A percentile compares a stretch with the other conserved stretches of the same genome.
Evolutionary conservation across 1,140 invertebrate species (phyloP).

Genomic region (Patella vulgata): DNA sequence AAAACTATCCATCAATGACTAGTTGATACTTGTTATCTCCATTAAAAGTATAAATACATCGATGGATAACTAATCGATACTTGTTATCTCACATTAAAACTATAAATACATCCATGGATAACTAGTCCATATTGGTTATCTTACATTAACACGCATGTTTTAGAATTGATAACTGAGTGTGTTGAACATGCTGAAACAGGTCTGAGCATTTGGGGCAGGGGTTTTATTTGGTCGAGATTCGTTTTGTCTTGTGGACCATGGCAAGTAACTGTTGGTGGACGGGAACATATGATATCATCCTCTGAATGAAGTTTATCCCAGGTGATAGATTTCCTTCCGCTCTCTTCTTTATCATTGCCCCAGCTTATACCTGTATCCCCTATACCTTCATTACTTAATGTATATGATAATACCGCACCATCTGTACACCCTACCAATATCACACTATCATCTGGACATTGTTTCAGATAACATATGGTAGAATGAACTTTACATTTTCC

Average conservation of each 20-base stretch:
- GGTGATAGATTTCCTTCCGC: constrained; percentile 8
- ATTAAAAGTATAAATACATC: too few species aligned
- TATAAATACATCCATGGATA: too few species aligned
- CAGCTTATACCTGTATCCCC: constrained; percentile 7
- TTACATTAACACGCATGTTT: too few species aligned
- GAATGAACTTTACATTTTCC: constrained; percentile 58
- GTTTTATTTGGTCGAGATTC: constrained; percentile 48
- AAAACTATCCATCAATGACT: too few species aligned
- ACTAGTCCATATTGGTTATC: too few species aligned
- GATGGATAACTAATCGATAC: too few species aligned
- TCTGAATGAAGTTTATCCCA: constrained; percentile 57
- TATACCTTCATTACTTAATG: constrained; percentile 40
- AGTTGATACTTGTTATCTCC: too few species aligned
- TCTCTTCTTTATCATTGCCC: neutral
- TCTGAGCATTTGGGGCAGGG: constrained; percentile 29
- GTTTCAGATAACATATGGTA: constrained; percentile 38
- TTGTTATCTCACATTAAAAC: too few species aligned
- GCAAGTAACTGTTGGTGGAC: constrained; percentile 50
- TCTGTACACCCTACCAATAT: constrained; percentile 60
- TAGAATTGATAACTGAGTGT: too few species aligned
- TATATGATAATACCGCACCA: constrained; percentile 55
- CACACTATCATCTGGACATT: constrained; percentile 55
- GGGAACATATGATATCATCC: constrained; percentile 31
- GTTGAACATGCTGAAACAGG: too few species aligned
- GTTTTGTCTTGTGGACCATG: constrained; percentile 44